Base-by-base conservation (phyloP, 2,888 invertebrate species). In the Timema podura region DNA sequence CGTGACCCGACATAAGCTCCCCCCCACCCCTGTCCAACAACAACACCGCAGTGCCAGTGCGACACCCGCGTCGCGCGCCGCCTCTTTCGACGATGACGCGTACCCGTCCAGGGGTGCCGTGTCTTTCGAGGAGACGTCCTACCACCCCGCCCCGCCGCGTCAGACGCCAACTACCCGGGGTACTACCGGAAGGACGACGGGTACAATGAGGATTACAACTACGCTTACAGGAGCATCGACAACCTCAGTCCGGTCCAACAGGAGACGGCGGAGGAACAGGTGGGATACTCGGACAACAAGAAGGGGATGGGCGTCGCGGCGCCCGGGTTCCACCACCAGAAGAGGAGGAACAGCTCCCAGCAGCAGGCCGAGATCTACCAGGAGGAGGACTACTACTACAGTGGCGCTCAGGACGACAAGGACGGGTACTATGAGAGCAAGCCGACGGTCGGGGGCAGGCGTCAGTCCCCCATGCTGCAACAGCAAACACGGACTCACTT, bases 131-230 rank as follows among this genome's bases (percentile, higher is more conserved):
- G 65, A 48, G n/a, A 10, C 15, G 49, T 44, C 47, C 16, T 44
- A 67, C 5, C n/a, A 47, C 67, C 16, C 48, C 16, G 51, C 49
- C 13, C 5, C 61, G 61, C 3, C 15, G 13, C 30, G 13, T 44
- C 30, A n/a, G n/a, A 69, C 57, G 65, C 30, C 73, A 76, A n/a
- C n/a, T n/a, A n/a, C n/a, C n/a, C n/a, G n/a, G n/a, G n/a, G n/a
- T n/a, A n/a, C n/a, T n/a, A n/a, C n/a, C n/a, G n/a, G n/a, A 48
- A 69, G 48, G 44, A 82, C 61, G 80, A 81, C 68, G 79, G 78
- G 71, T 89, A 88, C 80, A 88, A 88, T 80, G 88, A 89, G 79
- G 87, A 89, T 80, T 89, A 89, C 79, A 89, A 88, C 80, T 87
- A 88, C 80, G 88, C 88, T 80, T 89, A 89, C 82, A 85, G 86